Conservation (phyloP, 2,113 vertebrate species). For the Entomyzon cyanotis region DNA sequence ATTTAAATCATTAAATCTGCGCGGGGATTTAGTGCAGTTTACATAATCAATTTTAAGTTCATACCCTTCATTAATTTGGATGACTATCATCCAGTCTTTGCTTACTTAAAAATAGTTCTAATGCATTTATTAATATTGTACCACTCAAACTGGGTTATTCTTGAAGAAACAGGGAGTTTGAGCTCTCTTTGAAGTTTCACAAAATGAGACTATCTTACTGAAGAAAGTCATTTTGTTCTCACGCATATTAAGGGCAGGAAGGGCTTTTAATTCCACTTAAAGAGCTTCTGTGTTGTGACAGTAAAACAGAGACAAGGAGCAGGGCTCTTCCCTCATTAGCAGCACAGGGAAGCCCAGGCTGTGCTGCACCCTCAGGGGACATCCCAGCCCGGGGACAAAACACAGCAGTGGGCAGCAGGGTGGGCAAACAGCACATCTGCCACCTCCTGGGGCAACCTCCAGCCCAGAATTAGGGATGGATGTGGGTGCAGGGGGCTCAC, state of each 20-base stretch:
- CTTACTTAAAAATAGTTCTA: slow-evolving; percentile 66
- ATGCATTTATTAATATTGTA: slow-evolving; percentile 64
- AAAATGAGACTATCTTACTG: slow-evolving; percentile 1
- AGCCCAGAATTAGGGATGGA: not conserved
- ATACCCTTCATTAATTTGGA: slow-evolving; percentile 66
- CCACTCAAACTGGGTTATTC: slow-evolving; percentile 44
- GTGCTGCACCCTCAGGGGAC: not conserved
- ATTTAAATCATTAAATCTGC: slow-evolving; percentile 67
- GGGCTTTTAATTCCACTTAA: not conserved
- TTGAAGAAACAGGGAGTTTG: slow-evolving; percentile 10
- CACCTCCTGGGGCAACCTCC: not conserved
- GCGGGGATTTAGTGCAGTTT: slow-evolving; percentile 53
- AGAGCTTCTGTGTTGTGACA: not conserved
- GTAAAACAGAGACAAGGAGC: not conserved
- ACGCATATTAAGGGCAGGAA: not conserved
- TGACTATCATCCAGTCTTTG: slow-evolving; percentile 55
- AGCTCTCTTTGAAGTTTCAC: slow-evolving; percentile 45
- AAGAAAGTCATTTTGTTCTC: slow-evolving; percentile 12
- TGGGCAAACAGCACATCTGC: not conserved
- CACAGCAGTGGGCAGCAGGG: accelerated
- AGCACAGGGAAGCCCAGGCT: not conserved
- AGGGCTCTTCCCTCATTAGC: not conserved
- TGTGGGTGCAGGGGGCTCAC: not conserved
- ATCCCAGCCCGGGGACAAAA: not conserved
- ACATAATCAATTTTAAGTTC: slow-evolving; percentile 70